Base-by-base conservation (phyloP, 2,888 invertebrate species). In the Pheosia gnoma region DNA sequence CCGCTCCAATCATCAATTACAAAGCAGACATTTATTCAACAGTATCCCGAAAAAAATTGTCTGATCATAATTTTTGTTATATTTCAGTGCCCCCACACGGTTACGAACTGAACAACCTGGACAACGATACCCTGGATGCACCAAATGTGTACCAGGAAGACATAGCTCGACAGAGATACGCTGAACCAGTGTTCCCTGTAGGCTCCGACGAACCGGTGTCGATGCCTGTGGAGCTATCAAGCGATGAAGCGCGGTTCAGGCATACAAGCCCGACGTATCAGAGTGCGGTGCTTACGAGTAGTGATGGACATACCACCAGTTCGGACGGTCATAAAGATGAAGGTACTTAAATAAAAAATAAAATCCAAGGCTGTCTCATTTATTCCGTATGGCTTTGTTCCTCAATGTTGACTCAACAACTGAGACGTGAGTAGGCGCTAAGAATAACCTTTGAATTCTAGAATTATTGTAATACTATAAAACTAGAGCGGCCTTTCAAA, bases 231-330 rank as follows among this genome's bases (percentile, higher is more conserved):
- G 89, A 84, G 43, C 74, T 90, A 54, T 87, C 86, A 55, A 89
- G 89, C 51, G 91, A 90, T 57, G 94, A 93, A 71, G 85, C 91
- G 63, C 91, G 94, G 65, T 96, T 96, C 86, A 96, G 95, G 78
- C 95, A 97, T 82, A 95, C 96, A 61, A 96, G 95, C 78, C 96
- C 96, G 0, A 94, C 95, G 49, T 97, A 97, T 82, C 96, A 96
- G 80, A 96, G 96, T 67, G 97, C 96, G 11, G 96, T 96, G 80
- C 94, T 96, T 3, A 94, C 95, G 61, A 85, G 78, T 66, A 87
- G 80, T 60, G 91, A 90, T 58, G 82, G 80, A 10, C 77, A 75
- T 52, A 65, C 71, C 47, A 78, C 85, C 10, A 82, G 62, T 59
- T 71, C 85, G 13, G 91, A 93, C 65, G 85, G 83, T 56, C 82